Base-by-base conservation (phyloP, 2,888 invertebrate genomes). In the Limnephilus rhombicus region DNA sequence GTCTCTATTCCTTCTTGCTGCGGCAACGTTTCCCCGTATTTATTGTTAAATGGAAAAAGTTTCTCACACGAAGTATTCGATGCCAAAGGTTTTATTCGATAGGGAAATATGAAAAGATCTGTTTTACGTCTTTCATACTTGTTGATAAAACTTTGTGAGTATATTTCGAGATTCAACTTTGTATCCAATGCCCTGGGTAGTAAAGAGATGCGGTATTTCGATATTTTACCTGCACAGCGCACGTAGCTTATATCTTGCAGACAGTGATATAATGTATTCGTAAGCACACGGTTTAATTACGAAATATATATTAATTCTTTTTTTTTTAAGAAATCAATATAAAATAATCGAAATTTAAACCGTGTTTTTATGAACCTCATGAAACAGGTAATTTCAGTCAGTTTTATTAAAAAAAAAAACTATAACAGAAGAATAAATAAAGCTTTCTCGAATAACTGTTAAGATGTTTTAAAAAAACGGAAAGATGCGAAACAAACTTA, bases 11-110 rank as follows among this genome's bases (percentile, higher is more conserved):
- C 37, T 29, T 68, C 80, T 89, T 89, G 86, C 90, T 86, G 87
- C 80, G 93, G 90, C 92, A 91, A 87, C 91, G 91, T 91, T 93
- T 90, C 29, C 80, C 86, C 90, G 91, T 91, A 86, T 92, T 91
- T 93, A 90, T 91, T 92, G 91, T 93, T 93, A 81, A 85, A 93
- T 93, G 91, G 93, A 92, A 93, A 93, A 93, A 93, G 89, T 93
- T 93, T 93, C n/a, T n/a, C 41, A 68, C 53, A 82, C 83, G 80
- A 81, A 91, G 90, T 90, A 91, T 93, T 93, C 41, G 41, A n/a
- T 45, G 45, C 86, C 86, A 86, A 45, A 86, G 80, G 81, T 93
- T 88, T 91, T 90, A 92, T 92, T 88, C 91, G 92, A 93, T 93
- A 92, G 91, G 92, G 90, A 93, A 93, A 93, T 91, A 91, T 89